A percentile compares a stretch with the other conserved stretches of the same genome.
Evolutionary conservation across 2,113 vertebrate genomes (phyloP).

Genomic region (Okapia johnstoni): DNA sequence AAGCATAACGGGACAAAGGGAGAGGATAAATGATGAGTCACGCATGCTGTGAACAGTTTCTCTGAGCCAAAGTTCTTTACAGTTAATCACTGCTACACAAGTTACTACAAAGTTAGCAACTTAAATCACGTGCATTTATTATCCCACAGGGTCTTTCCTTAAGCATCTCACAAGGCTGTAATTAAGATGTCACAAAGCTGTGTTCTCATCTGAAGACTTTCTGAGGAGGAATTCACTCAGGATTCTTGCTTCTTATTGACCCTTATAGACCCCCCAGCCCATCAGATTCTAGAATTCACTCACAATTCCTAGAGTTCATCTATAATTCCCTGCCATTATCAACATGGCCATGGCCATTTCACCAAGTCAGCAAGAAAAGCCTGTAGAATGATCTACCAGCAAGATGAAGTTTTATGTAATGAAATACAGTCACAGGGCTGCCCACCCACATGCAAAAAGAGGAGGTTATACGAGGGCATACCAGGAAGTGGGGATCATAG

Average conservation of each 20-base stretch:
- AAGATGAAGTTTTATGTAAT: background rate
- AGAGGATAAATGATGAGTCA: background rate
- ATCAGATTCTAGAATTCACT: background rate
- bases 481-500: background rate
- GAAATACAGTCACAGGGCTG: background rate
- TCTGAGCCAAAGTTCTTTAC: background rate
- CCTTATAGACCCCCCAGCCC: background rate
- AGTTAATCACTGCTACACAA: background rate
- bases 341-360: background rate
- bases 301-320: background rate
- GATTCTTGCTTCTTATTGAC: background rate
- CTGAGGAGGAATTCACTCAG: background rate
- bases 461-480: background rate
- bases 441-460: background rate
- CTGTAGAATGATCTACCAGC: background rate
- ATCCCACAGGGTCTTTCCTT: background rate
- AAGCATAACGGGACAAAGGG: background rate
- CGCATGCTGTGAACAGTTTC: background rate
- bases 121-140: background rate
- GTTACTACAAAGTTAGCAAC: background rate
- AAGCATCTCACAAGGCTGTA: background rate
- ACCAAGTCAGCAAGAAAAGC: background rate
- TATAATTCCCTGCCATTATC: background rate
- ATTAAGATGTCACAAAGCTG: background rate
- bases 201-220: background rate